These are phyloP conservation scores for Drosophila lacteicornis DNA, from an alignment of 1,140 invertebrate genomes.

Conservation along the genomic window DNA sequence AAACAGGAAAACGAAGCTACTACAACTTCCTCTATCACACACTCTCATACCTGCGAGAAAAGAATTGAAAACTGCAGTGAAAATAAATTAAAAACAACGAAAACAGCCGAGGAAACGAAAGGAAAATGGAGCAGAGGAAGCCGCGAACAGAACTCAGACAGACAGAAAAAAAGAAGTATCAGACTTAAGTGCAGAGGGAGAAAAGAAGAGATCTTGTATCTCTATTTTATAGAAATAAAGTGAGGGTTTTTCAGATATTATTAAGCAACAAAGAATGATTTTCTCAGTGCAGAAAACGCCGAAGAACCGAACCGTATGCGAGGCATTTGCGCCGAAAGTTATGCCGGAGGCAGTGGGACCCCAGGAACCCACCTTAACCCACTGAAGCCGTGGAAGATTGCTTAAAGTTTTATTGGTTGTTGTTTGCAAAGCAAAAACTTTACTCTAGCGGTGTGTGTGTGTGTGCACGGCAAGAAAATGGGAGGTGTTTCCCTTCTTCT, in stretches of 20 bases:
- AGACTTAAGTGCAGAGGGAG: neutral
- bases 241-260: too few relatives aligned
- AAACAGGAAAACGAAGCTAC: conserved; percentile 63
- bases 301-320: conserved; percentile 54
- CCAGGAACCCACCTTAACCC: conserved; percentile 42
- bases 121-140: conserved; percentile 30
- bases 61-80: conserved; percentile 38
- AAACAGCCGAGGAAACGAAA: conserved; percentile 27
- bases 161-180: conserved; percentile 2
- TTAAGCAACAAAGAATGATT: too few relatives aligned
- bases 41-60: conserved; percentile 10
- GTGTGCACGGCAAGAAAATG: conserved; percentile 12
- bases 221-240: too few relatives aligned
- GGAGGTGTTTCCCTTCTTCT: neutral
- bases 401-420: conserved; percentile 84
- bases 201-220: neutral
- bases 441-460: conserved; percentile 67
- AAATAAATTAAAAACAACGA: conserved; percentile 43
- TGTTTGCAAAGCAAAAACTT: conserved; percentile 83
- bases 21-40: conserved; percentile 57
- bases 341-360: conserved; percentile 7
- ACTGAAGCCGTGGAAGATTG: conserved; percentile 75
- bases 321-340: conserved; percentile 56
- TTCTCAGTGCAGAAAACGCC: neutral
- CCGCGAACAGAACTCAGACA: conserved; percentile 27